A percentile compares a stretch with the other conserved stretches of the same genome.
These are phyloP conservation scores for Drepana falcataria DNA, from an alignment of 2,888 invertebrate species.

Conservation along the genomic window DNA sequence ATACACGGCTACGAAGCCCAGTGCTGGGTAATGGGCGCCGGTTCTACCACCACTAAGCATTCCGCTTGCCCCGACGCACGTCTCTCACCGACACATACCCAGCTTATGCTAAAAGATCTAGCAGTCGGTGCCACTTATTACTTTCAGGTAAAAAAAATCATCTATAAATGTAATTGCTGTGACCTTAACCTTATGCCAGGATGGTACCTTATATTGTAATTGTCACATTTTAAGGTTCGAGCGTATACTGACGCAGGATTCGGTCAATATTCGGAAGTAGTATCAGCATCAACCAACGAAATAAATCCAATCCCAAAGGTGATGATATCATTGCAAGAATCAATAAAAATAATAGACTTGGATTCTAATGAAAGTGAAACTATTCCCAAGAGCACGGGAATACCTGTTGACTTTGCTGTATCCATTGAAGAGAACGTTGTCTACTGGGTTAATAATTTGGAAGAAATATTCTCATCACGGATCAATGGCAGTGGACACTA, in stretches of 20 bases:
- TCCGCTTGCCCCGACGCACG: constrained; percentile 75
- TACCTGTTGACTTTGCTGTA: constrained; percentile 83
- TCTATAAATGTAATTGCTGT: background rate
- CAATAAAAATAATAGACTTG: constrained; percentile 86
- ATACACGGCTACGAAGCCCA: constrained; percentile 84
- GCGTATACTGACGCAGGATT: constrained; percentile 89
- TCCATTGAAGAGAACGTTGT: constrained; percentile 85
- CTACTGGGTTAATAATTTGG: constrained; percentile 90
- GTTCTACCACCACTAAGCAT: constrained; percentile 44
- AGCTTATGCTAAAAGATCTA: constrained; percentile 78
- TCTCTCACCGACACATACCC: constrained; percentile 70
- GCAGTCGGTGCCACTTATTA: constrained; percentile 81
- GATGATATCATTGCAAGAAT: constrained; percentile 84
- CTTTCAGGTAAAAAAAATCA: constrained; percentile 76
- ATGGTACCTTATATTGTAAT: background rate
- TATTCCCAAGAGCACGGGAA: constrained; percentile 81
- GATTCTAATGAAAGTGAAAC: constrained; percentile 82
- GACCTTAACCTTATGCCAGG: background rate
- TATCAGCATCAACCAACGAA: constrained; percentile 80
- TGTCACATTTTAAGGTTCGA: constrained; percentile 78
- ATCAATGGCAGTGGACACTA: constrained; percentile 74
- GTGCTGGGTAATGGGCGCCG: constrained; percentile 76
- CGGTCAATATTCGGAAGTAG: constrained; percentile 83
- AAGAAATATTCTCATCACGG: constrained; percentile 82
- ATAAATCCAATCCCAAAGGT: constrained; percentile 89